Base-by-base conservation (phyloP, 2,113 vertebrate species). In the Turnix velox region DNA sequence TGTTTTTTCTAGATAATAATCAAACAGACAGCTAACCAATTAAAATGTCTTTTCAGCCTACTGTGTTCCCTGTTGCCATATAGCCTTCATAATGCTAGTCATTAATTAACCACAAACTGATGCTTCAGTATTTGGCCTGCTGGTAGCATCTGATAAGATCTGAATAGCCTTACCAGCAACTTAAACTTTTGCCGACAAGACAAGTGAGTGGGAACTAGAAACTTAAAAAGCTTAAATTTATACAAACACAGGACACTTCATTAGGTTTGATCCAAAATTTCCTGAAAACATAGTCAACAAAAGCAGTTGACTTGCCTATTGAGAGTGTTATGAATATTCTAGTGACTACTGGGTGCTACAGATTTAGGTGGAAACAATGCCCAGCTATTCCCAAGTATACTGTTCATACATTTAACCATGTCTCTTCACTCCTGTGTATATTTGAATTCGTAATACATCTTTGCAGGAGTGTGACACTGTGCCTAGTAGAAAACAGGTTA, bases 221-320 rank as follows among this genome's bases (percentile, higher is more conserved):
- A 6, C 14, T 46, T 18, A 27, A 74, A 42, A 63, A 22, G 17
- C 14, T 58, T 74, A 45, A 55, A 81, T 14, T 62, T 59, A 55
- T 30, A 46, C 12, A 90, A 68, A 81, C 45, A 71, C 3, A 43
- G 6, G 30, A 40, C 2, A 6, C 3, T 71, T 85, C 48, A 30
- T 18, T 31, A 40, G 10, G 9, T 69, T 69, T 77, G 33, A 55
- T 68, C 54, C 54, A 67, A 90, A 71, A 40, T 19, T 28, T 58
- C 5, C 25, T 48, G 18, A 66, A 86, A 88, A 14, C 1, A n/a
- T 10, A 28, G 9, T 59, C 3, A 66, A 37, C 8, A 33, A 49
- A 73, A 77, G 4, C 9, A 68, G 31, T 65, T 0, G 0, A 9
- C 79, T 28, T 48, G 48, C 6, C 25, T 5, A 2, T 24, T 84